Base-by-base conservation (phyloP, 2,797 vertebrate genomes). In the Ammospiza maritima region DNA sequence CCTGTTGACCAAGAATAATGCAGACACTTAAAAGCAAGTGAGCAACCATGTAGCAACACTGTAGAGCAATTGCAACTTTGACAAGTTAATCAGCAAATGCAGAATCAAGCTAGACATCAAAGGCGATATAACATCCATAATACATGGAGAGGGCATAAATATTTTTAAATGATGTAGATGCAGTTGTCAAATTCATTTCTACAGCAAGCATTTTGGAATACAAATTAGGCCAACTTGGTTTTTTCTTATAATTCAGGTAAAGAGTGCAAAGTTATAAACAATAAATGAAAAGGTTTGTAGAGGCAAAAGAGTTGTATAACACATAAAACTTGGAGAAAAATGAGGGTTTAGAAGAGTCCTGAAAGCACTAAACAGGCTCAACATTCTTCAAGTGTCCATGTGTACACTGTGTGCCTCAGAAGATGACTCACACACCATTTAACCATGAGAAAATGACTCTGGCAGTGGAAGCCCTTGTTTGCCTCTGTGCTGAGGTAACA, bases 171-270 rank as follows among this genome's bases (percentile, higher is more conserved):
- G 6, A 83, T 78, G 69, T 26, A 93, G 53, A 85, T 9, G 6
- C 50, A 91, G 45, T 81, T 95, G 83, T 95, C 79, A 87, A 85
- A 93, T 74, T 70, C 32, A 64, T 89, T 94, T 83, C 78, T 83
- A 34, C 1, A 71, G 54, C 40, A 86, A 92, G 36, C 7, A 1
- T 58, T 95, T 66, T 58, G 30, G 79, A 96, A 96, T 85, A 88
- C 82, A 88, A 72, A 94, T 84, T 51, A 81, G 58, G 22, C 22
- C 40, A 83, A 75, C 27, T 66, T 78, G n/a, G 14, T 83, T 72
- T 61, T 61, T 72, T 61, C 65, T 69, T 91, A 14, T 51, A 65
- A 72, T 58, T 69, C 73, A 57, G 66, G 70, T 83, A 78, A 84
- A 80, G 61, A 61, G 54, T 51, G 32, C 36, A 36, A 89, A 84